These are phyloP conservation scores for Nemapogon koenigi DNA, from an alignment of 2,888 invertebrate species.

Conservation along the genomic window DNA sequence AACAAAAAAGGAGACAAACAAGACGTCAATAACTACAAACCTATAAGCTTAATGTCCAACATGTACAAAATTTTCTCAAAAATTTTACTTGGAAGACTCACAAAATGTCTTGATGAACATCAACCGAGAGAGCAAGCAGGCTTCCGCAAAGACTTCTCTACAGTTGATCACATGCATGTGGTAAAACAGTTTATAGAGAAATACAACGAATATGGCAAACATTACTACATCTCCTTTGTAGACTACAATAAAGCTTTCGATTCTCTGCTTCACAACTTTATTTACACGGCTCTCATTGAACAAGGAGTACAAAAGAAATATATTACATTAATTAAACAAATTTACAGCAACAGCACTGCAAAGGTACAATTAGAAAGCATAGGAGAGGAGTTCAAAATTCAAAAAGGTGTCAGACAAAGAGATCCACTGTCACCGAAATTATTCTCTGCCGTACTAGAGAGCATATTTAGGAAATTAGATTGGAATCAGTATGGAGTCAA, in stretches of 20 bases:
- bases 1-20: conserved; percentile 17
- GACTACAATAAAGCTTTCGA: conserved; percentile 14
- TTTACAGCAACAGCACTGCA: no score
- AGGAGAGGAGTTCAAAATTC: no score
- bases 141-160: conserved; percentile 16
- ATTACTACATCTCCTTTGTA: conserved; percentile 12
- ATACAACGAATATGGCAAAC: conserved; percentile 9
- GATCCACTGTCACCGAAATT: no score
- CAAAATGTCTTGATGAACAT: conserved; percentile 16
- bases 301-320: no score
- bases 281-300: no score
- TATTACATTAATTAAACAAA: no score
- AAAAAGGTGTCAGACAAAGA: no score
- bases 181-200: conserved; percentile 14
- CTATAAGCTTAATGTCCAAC: no score
- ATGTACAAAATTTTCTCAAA: conserved; percentile 21
- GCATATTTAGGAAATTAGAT: no score
- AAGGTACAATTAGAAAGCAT: no score
- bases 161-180: conserved; percentile 18
- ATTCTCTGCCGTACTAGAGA: no score
- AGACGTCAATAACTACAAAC: conserved; percentile 19
- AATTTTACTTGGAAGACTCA: conserved; percentile 15
- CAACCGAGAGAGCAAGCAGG: conserved; percentile 20
- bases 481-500: no score
- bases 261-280: conserved; percentile 2